Evolutionary conservation across 2,113 vertebrate species (phyloP), one percentile per base, ranked within the genome.

Genomic region (Haemorhous mexicanus): DNA sequence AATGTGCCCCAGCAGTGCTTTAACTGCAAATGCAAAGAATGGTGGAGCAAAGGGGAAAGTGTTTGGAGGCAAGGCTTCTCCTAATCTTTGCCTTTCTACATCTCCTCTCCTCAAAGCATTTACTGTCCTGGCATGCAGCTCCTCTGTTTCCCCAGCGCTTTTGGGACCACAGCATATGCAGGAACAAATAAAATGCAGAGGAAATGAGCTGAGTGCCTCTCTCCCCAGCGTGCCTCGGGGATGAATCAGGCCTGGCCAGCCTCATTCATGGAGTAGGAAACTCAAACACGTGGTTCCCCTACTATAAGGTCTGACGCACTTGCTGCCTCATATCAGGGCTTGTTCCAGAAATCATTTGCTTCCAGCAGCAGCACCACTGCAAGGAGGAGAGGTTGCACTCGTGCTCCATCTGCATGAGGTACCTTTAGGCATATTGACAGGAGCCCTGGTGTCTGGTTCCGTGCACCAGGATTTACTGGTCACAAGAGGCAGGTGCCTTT

Each of bases 201-300:
- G 59, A 75, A 93, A 82, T 20, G 4, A 84, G 16, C 30, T 32
- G 41, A 63, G 47, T 61, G 12, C 50, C 33, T 82, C 50, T 84
- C 19, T 64, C 16, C 58, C 24, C 37, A 30, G 44, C 6, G 0
- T 87, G 74, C 81, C 47, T 70, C 0, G 0, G 58, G 44, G 70
- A 59, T 78, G 87, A 95, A 13, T 93, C 88, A 96, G 80, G 39
- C 33, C 19, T 33, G 27, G 50, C 13, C 55, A 84, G 37, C 30
- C 39, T 77, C 10, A 2, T 50, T 87, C 21, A 3, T 70, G 75
- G n/a, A 74, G 35, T 1, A 81, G 63, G 43, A 84, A 96, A 81
- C 27, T 77, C 43, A 90, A 84, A 90, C 50, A 90, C 3, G 4
- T 77, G 50, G 35, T 63, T 86, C 50, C 23, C 33, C 39, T 86